Percentiles rank a stretch among this genome's conserved stretches.
Conservation (phyloP, 2,888 invertebrate species). For the Lasioglossum pauxillum region DNA sequence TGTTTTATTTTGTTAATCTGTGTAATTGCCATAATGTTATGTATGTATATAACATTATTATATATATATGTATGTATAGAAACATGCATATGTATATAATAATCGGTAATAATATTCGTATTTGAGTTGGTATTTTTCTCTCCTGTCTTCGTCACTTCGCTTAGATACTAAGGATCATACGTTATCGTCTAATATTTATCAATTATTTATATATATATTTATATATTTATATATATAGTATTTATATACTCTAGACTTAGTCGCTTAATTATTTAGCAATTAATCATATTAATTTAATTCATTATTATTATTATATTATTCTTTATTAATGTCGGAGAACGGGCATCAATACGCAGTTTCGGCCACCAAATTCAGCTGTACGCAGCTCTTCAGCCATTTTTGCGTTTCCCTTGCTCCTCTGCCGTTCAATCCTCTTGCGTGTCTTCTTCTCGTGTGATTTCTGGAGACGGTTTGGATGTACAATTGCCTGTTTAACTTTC, state of each 20-base stretch:
- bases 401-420: constrained; percentile 50
- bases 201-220: constrained; percentile 79
- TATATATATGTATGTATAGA: constrained; percentile 42
- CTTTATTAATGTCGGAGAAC: constrained; percentile 83
- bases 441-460: constrained; percentile 46
- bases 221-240: constrained; percentile 76
- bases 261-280: constrained; percentile 82
- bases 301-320: constrained; percentile 80
- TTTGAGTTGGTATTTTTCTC: constrained; percentile 76
- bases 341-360: constrained; percentile 83
- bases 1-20: constrained; percentile 51
- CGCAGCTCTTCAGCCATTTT: constrained; percentile 56
- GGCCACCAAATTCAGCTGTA: constrained; percentile 73
- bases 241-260: constrained; percentile 79
- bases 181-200: constrained; percentile 79
- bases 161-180: constrained; percentile 79
- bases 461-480: constrained; percentile 58
- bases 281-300: constrained; percentile 83
- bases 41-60: constrained; percentile 49
- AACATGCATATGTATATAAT: constrained; percentile 19
- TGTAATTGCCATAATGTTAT: constrained; percentile 67
- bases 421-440: constrained; percentile 41
- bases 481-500: constrained; percentile 47
- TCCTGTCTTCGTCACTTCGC: constrained; percentile 68
- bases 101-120: constrained; percentile 76